Percentiles rank a stretch among this genome's conserved stretches.
Evolutionary conservation across 2,888 invertebrate genomes (phyloP).

Genomic region (Hirudinaria manillensis): DNA sequence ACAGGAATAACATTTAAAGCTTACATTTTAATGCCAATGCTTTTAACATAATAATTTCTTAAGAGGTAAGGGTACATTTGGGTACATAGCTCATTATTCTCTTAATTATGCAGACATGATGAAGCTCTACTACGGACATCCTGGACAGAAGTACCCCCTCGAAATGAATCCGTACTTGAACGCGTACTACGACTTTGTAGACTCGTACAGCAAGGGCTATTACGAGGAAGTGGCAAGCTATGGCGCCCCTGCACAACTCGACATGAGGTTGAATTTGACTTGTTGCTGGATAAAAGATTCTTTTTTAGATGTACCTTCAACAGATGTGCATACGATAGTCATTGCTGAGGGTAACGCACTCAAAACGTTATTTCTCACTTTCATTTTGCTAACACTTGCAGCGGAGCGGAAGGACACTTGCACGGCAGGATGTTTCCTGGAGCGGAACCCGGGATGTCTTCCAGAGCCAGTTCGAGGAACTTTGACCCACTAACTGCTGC

Average conservation of each 20-base stretch:
- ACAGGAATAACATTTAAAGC: neutral
- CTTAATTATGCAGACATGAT: neutral
- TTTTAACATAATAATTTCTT: too few species aligned
- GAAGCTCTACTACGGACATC: slow-evolving; percentile 8
- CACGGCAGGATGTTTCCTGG: neutral
- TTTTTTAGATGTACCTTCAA: neutral
- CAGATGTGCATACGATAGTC: neutral
- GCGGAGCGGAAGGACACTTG: neutral
- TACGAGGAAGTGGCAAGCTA: slow-evolving; percentile 36
- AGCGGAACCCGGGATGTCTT: slow-evolving; percentile 10
- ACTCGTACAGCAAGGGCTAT: slow-evolving; percentile 37
- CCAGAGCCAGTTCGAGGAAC: slow-evolving; percentile 26
- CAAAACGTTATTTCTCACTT: too few species aligned
- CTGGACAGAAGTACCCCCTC: neutral
- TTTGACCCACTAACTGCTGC: slow-evolving; percentile 24
- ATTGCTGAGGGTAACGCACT: neutral
- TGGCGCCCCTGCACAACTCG: slow-evolving; percentile 29
- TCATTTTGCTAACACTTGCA: too few species aligned
- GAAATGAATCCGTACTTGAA: slow-evolving; percentile 26
- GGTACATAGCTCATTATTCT: neutral
- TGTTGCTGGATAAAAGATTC: neutral
- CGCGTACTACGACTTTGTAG: slow-evolving; percentile 27
- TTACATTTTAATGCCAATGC: neutral
- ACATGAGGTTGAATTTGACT: slow-evolving; percentile 14
- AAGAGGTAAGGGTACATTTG: too few species aligned